phyloP scores from a whole-genome alignment of 2,888 invertebrate genomes.

The Carcina quercana region DNA sequence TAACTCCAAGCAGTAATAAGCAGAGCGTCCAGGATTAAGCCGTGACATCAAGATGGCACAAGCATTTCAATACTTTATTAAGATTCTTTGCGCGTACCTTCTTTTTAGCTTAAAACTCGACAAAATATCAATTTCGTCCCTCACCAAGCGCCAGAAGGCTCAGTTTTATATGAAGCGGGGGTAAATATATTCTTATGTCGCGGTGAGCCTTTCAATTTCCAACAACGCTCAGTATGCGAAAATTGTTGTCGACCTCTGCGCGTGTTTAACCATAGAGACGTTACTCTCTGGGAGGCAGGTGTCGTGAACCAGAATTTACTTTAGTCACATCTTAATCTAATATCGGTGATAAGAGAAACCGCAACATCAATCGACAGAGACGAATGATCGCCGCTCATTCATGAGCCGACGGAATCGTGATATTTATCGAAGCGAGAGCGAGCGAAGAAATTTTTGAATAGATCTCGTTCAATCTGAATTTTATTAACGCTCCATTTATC shows the following conservation, averaged over 20 bases:
- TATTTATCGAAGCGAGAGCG: too few relatives aligned
- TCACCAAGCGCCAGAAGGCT: slow-evolving; percentile 14
- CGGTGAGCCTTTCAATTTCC: slow-evolving; percentile 50
- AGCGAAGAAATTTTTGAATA: too few relatives aligned
- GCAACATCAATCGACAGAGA: too few relatives aligned
- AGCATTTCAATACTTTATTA: slow-evolving; percentile 40
- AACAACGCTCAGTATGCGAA: slow-evolving; percentile 56
- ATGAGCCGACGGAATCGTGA: too few relatives aligned
- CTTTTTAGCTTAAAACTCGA: slow-evolving; percentile 12
- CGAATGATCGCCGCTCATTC: too few relatives aligned
- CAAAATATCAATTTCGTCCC: slow-evolving; percentile 2
- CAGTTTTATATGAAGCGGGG: slow-evolving; percentile 14
- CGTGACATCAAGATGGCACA: slow-evolving; percentile 20
- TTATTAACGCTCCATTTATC: slow-evolving; percentile 28
- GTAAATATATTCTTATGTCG: slow-evolving; percentile 26
- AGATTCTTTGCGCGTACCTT: slow-evolving; percentile 39
- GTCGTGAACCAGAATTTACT: too few relatives aligned
- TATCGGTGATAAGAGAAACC: too few relatives aligned
- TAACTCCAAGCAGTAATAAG: too few relatives aligned
- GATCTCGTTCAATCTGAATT: too few relatives aligned
- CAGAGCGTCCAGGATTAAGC: slow-evolving; percentile 26
- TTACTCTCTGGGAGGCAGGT: too few relatives aligned
- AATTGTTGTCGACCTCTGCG: slow-evolving; percentile 55
- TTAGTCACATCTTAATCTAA: too few relatives aligned
- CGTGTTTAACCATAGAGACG: slow-evolving; percentile 39